Base-by-base conservation (phyloP, 2,888 invertebrate genomes). In the Nomada ruficornis region DNA sequence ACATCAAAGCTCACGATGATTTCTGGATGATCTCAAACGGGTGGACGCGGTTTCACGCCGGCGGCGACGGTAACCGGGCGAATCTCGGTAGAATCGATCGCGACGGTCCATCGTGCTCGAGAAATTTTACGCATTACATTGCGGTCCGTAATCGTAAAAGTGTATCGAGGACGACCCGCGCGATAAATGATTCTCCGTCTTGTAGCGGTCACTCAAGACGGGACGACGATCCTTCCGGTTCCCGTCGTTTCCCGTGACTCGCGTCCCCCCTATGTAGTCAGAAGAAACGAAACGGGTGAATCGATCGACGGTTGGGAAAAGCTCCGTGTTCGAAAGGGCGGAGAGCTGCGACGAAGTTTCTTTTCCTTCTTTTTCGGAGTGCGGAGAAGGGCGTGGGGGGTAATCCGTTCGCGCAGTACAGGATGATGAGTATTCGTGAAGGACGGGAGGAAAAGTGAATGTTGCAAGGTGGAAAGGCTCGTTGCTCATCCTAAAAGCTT, bases 131-230 rank as follows among this genome's bases (percentile, higher is more conserved):
- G 86, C 85, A 82, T 93, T 92, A 93, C 90, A 86, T 88, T 89
- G 92, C 93, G 92, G 92, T 93, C 91, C 73, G 91, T 93, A 92
- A 91, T 89, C 86, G 82, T 82, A 90, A 92, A 89, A 92, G 88
- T 90, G 89, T 91, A 91, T 84, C 89, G 82, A 75, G 76, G 67
- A 44, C 29, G 59, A 74, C 54, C 26, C 62, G 18, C n/a, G 29
- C 50, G 26, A 26, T 20, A 10, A 42, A 20, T 10, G 59, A 54
- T 54, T 59, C 26, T 36, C 47, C 55, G n/a, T 36, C 44, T 57
- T 59, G 20, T 20, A 13, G 18, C 20, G 50, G 55, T 23, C 55
- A 54, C 52, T 57, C 15, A 50, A 26, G 47, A 36, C 26, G 55
- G 26, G 15, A 60, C 15, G 29, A 23, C 71, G 63, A 57, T 72